Conservation (phyloP, 2,888 invertebrate genomes). For the Tromatobia lineatoria region DNA sequence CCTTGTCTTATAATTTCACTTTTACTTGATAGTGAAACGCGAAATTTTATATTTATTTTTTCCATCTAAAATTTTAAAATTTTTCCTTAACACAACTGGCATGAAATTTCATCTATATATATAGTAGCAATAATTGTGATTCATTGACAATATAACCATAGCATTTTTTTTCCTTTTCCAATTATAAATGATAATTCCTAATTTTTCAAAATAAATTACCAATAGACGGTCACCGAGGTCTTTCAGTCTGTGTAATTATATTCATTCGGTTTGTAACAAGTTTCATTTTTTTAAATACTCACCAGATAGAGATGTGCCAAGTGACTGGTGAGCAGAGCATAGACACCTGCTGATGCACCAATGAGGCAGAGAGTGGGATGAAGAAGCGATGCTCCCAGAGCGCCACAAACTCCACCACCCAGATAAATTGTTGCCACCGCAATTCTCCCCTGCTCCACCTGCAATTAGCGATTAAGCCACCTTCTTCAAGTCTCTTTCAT, state of each 20-base stretch:
- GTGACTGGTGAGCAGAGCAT: constrained; percentile 94
- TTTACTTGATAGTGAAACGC: too few relatives aligned
- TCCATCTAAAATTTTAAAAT: too few relatives aligned
- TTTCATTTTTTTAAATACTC: constrained; percentile 73
- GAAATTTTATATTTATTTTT: too few relatives aligned
- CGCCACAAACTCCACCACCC: constrained; percentile 91
- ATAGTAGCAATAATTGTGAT: too few relatives aligned
- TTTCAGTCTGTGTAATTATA: not conserved
- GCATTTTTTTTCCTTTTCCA: too few relatives aligned
- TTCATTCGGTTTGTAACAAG: not conserved
- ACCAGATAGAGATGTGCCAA: constrained; percentile 93
- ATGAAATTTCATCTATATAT: too few relatives aligned
- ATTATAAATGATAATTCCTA: too few relatives aligned
- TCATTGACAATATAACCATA: too few relatives aligned
- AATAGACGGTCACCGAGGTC: too few relatives aligned
- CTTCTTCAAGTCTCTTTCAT: not conserved
- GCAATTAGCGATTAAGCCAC: constrained; percentile 51
- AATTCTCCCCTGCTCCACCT: constrained; percentile 91
- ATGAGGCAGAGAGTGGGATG: constrained; percentile 92
- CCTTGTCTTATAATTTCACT: too few relatives aligned
- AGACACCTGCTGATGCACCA: constrained; percentile 96
- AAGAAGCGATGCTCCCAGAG: constrained; percentile 91
- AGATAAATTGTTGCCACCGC: constrained; percentile 91
- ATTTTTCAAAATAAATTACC: too few relatives aligned
- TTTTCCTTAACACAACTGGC: too few relatives aligned